phyloP scores from a whole-genome alignment of 2,888 invertebrate genomes.

The Coenonympha arcania region DNA sequence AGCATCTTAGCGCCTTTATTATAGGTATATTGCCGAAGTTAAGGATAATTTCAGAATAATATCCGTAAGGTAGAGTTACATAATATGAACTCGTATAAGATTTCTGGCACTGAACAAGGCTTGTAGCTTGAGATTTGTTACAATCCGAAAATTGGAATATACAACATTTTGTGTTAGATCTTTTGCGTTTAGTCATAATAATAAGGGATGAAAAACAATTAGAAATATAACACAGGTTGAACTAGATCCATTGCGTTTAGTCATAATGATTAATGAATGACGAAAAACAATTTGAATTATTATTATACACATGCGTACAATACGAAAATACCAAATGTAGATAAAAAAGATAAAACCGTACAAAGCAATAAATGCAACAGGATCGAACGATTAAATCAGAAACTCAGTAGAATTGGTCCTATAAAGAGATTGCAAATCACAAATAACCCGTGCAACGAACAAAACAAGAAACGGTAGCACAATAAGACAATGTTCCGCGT shows the following conservation, averaged over 20 bases:
- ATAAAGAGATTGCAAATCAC: slow-evolving; percentile 53
- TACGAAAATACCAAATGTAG: background rate
- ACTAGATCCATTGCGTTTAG: no score
- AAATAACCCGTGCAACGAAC: slow-evolving; percentile 60
- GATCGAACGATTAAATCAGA: slow-evolving; percentile 21
- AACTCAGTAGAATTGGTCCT: slow-evolving; percentile 30
- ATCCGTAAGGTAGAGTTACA: background rate
- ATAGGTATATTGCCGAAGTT: background rate
- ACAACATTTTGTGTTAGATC: no score
- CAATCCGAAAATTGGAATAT: no score
- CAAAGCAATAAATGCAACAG: slow-evolving; percentile 13
- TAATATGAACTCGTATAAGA: no score
- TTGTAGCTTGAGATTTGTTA: no score
- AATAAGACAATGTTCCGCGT: slow-evolving; percentile 70
- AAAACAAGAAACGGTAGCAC: slow-evolving; percentile 54
- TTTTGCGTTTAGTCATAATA: no score
- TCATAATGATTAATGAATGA: no score
- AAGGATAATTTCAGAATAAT: slow-evolving; percentile 5
- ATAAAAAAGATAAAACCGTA: slow-evolving; percentile 3
- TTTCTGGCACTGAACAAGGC: no score
- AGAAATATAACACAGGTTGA: no score
- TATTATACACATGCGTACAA: no score
- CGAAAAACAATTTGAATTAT: no score
- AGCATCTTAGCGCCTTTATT: slow-evolving; percentile 5
- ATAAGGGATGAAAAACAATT: no score